Base-by-base conservation (phyloP, 37 sponge, comb jelly and placozoan species). In the Diacarnus erythraeanus region DNA sequence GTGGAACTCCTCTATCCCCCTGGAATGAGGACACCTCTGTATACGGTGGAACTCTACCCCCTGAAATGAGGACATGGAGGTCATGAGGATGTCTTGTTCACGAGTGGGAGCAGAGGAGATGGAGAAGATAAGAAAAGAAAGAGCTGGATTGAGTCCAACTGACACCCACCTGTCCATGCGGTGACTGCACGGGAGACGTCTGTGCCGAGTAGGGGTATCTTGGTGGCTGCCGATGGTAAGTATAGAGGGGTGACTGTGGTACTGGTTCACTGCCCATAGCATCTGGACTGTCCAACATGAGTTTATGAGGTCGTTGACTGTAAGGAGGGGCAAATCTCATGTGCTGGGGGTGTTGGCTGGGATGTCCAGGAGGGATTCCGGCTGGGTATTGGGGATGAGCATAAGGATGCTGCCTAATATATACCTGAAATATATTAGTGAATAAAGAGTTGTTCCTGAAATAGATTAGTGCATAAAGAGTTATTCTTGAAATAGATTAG, bases 141-240 rank as follows among this genome's bases (percentile, higher is more conserved):
- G n/a, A n/a, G n/a, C n/a, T n/a, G n/a, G 72, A 44, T 22, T 26
- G 5, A 10, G 47, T 27, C 18, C 6, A 18, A 72, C 38, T 2
- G 25, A 41, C 47, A 51, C 66, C 2, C 35, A 74, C 58, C 33
- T 74, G 75, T 26, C 63, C 63, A 76, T 82, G 82, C n/a, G 74
- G 82, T 20, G 74, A 74, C 25, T 56, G 76, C 2, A 54, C 83
- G 27, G 83, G 83, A 3, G 83, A 83, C 1, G 36, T 2, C 69
- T 83, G 83, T 10, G 75, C 23, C 30, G 74, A 59, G 43, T 72
- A 72, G 27, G 72, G 21, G 40, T 83, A 83, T 23, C 83, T 51
- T 2, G 83, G 83, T 1, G 83, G 83, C 27, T 66, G 83, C 2
- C 82, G 59, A 26, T 61, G 12, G 69, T 70, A 72, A 74, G 72